Evolutionary conservation across 2,113 vertebrate species (phyloP).

Genomic region (Potamarius usumacintae): DNA sequence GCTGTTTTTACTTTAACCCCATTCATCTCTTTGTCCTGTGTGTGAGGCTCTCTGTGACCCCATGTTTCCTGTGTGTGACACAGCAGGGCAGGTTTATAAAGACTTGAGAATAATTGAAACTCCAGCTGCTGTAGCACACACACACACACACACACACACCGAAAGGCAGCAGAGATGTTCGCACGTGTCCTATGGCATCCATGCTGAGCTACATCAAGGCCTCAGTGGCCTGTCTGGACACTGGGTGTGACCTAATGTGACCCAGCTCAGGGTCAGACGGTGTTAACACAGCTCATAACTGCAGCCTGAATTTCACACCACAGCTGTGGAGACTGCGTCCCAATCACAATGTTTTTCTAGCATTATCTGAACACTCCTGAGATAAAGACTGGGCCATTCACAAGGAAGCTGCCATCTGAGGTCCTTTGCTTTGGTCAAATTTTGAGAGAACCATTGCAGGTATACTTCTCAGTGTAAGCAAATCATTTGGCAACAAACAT

Average conservation of each 20-base stretch:
- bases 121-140: conserved; percentile 49
- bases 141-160: conserved; percentile 17
- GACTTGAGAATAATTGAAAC: conserved; percentile 17
- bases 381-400: not conserved
- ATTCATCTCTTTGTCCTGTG: not conserved
- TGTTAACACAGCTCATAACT: conserved; percentile 29
- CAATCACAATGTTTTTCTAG: not conserved
- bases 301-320: conserved; percentile 29
- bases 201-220: conserved; percentile 46
- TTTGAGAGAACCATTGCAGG: not conserved
- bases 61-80: conserved; percentile 42
- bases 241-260: conserved; percentile 20
- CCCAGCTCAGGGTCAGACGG: conserved; percentile 39
- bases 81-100: conserved; percentile 20
- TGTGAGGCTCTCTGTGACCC: conserved; percentile 24
- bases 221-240: conserved; percentile 35
- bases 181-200: conserved; percentile 13
- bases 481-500: not conserved
- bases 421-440: not conserved
- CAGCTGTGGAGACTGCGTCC: conserved; percentile 9
- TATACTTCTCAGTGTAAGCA: not conserved
- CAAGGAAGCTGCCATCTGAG: not conserved
- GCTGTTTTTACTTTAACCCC: conserved; percentile 4
- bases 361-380: conserved; percentile 5
- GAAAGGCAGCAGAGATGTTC: conserved; percentile 12